These are phyloP conservation scores for Steinernema feltiae DNA, from an alignment of 1,140 invertebrate genomes.

Conservation along the genomic window DNA sequence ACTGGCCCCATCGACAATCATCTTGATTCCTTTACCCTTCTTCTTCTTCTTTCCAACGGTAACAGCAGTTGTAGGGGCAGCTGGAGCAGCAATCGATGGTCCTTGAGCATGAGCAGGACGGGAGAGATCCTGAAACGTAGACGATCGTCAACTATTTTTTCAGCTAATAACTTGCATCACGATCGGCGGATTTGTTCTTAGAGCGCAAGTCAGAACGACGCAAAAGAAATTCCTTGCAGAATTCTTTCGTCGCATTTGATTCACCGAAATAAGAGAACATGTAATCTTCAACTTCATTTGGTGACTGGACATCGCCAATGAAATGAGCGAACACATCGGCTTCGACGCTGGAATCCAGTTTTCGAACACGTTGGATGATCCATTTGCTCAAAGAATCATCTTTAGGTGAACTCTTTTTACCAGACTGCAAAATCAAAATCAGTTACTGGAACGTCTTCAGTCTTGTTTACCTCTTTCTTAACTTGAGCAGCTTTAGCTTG, in stretches of 20 bases:
- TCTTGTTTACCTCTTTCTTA: too few relatives aligned
- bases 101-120: constrained; percentile 9
- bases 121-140: constrained; percentile 29
- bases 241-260: constrained; percentile 21
- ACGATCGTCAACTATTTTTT: background rate
- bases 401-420: constrained; percentile 5
- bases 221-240: constrained; percentile 30
- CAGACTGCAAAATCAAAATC: constrained; percentile 15
- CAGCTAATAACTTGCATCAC: constrained; percentile 25
- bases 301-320: constrained; percentile 21
- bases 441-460: background rate
- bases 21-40: constrained; percentile 21
- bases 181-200: constrained; percentile 9
- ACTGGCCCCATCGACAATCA: constrained; percentile 24
- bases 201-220: constrained; percentile 27
- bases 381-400: constrained; percentile 18
- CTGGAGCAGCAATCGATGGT: constrained; percentile 5
- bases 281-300: constrained; percentile 36
- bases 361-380: constrained; percentile 17
- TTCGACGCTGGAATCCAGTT: constrained; percentile 22
- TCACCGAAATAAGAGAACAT: constrained; percentile 31
- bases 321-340: constrained; percentile 30
- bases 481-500: too few relatives aligned
- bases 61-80: background rate
- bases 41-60: constrained; percentile 34